Conservation (phyloP, 2,113 vertebrate species). For the Conger conger region DNA sequence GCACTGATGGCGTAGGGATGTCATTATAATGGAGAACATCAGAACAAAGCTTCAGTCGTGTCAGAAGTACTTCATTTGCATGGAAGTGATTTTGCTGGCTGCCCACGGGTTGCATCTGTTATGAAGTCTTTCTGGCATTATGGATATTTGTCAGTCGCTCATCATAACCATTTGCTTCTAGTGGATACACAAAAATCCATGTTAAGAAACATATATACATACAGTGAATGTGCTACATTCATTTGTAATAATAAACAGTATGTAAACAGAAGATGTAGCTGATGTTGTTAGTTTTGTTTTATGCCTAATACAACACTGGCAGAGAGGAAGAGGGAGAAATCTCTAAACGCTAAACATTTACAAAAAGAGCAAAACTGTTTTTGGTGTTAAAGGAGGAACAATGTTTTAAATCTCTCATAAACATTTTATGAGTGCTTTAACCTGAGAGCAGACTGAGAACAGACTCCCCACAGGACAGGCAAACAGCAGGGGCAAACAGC, state of each 20-base stretch:
- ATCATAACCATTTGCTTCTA: too few species aligned
- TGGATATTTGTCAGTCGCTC: too few species aligned
- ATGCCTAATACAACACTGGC: not conserved
- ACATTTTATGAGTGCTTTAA: not conserved
- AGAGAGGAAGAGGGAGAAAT: not conserved
- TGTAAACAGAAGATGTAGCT: not conserved
- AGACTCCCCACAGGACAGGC: constrained; percentile 5
- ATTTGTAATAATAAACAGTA: too few species aligned
- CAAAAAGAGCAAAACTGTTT: not conserved
- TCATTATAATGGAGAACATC: not conserved
- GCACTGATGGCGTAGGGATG: not conserved
- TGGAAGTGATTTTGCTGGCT: not conserved
- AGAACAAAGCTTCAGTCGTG: not conserved
- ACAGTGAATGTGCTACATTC: too few species aligned
- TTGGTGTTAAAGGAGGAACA: not conserved
- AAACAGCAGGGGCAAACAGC: not conserved
- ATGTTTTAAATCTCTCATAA: not conserved
- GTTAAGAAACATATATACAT: too few species aligned
- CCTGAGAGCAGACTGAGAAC: too few species aligned
- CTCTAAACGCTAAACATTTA: not conserved
- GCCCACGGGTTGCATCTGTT: not conserved
- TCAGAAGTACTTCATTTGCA: not conserved
- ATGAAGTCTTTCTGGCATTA: not conserved
- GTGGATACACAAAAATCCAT: too few species aligned
- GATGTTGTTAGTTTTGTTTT: not conserved